Conservation (phyloP, 1,140 invertebrate species). For the Watersipora subatra region DNA sequence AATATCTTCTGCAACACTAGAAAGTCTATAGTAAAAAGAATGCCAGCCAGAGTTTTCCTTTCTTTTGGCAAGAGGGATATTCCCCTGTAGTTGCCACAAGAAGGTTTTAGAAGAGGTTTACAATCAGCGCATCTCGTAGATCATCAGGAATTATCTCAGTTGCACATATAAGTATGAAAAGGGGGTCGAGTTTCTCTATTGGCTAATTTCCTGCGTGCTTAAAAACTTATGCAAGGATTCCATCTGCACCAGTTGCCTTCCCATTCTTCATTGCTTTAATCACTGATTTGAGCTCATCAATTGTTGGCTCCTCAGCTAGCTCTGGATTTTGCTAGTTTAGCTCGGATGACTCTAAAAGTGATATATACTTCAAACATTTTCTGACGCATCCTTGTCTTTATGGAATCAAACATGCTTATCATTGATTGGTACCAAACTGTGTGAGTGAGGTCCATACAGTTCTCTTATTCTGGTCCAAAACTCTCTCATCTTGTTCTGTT, state of each 20-base stretch:
- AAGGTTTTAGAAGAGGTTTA: slow-evolving; percentile 6
- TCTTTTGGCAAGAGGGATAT: slow-evolving; percentile 12
- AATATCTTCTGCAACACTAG: slow-evolving; percentile 7
- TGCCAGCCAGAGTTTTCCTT: slow-evolving; percentile 12
- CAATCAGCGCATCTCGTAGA: slow-evolving; percentile 12
- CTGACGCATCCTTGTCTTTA: neutral
- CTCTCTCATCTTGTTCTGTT: neutral
- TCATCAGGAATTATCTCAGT: slow-evolving; percentile 6
- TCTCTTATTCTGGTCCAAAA: neutral
- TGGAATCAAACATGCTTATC: neutral
- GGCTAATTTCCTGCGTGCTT: slow-evolving; percentile 7
- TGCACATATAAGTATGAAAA: slow-evolving; percentile 1
- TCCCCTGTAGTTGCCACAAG: slow-evolving; percentile 11
- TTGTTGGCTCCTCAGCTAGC: neutral
- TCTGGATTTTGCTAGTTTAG: neutral
- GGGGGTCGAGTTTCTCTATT: neutral
- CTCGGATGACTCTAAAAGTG: neutral
- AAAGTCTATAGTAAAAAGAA: slow-evolving; percentile 11
- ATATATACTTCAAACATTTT: neutral
- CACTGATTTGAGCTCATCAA: slow-evolving; percentile 4
- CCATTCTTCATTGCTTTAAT: slow-evolving; percentile 9
- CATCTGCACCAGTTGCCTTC: slow-evolving; percentile 10
- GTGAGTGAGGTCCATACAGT: neutral
- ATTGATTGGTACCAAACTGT: neutral
- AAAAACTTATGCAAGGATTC: slow-evolving; percentile 13